Conservation (phyloP, 2,797 vertebrate genomes). For the Aldrovandia affinis region DNA sequence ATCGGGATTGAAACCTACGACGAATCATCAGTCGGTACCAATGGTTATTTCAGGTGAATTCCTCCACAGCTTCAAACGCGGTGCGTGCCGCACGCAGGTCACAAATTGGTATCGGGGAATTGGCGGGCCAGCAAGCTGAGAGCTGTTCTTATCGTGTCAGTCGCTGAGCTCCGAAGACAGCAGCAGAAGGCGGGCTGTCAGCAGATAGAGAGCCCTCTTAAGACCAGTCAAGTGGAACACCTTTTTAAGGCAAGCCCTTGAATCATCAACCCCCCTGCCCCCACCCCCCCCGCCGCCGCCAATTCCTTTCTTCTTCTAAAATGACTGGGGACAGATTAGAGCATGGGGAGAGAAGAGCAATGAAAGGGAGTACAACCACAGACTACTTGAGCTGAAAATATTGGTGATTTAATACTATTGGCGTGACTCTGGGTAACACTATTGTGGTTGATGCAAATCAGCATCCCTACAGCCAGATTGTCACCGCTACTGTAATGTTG, state of each 20-base stretch:
- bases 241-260: conserved; percentile 1
- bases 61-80: neutral
- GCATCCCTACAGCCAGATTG: neutral
- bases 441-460: neutral
- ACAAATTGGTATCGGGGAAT: neutral
- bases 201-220: neutral
- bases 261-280: neutral
- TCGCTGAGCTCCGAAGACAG: neutral
- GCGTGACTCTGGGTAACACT: too few relatives aligned
- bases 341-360: neutral
- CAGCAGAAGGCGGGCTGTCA: neutral
- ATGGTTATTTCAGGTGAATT: neutral
- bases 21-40: neutral
- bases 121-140: neutral
- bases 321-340: neutral
- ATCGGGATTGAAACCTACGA: neutral
- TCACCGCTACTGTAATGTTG: neutral
- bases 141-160: neutral
- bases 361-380: too few relatives aligned
- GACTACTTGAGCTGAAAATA: neutral
- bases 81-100: neutral
- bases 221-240: neutral
- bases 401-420: neutral
- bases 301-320: neutral
- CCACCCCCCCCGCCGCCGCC: too few relatives aligned